Conservation (phyloP, 2,797 vertebrate species). For the Australoheros facetus region DNA sequence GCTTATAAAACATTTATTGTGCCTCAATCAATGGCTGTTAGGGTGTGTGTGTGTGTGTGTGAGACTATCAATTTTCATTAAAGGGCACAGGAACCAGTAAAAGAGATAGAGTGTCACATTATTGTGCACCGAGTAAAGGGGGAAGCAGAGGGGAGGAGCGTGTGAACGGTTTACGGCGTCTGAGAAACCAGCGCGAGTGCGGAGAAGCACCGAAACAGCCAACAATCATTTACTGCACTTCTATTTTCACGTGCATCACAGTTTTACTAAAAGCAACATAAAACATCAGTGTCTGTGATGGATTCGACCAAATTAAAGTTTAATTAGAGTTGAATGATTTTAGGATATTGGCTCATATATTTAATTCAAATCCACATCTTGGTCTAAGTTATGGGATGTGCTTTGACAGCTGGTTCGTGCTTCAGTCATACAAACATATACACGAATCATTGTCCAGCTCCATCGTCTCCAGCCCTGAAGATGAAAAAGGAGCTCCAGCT, state of each 20-base stretch:
- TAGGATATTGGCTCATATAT: too few species aligned
- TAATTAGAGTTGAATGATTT: not conserved
- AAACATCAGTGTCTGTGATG: not conserved
- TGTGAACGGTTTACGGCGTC: conserved; percentile 65
- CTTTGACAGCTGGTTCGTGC: not conserved
- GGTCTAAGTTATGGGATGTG: too few species aligned
- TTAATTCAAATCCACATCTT: not conserved
- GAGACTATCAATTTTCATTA: conserved; percentile 71
- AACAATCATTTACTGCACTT: conserved; percentile 1
- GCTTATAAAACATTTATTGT: conserved; percentile 74
- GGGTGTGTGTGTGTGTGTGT: conserved; percentile 30
- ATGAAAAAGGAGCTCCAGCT: too few species aligned
- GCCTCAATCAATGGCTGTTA: conserved; percentile 59
- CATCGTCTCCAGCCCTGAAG: not conserved
- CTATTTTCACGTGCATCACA: conserved; percentile 1
- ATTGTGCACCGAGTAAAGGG: conserved; percentile 57
- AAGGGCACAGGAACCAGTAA: conserved; percentile 55
- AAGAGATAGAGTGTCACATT: conserved; percentile 66
- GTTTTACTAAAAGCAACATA: not conserved
- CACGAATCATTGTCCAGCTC: not conserved
- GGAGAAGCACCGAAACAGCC: not conserved
- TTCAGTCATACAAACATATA: too few species aligned
- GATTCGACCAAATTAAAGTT: not conserved
- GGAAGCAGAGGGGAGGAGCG: conserved; percentile 30
- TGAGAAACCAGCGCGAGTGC: conserved; percentile 46